These are phyloP conservation scores for Aphaenogaster floridana DNA, from an alignment of 1,140 invertebrate genomes.

Conservation along the genomic window DNA sequence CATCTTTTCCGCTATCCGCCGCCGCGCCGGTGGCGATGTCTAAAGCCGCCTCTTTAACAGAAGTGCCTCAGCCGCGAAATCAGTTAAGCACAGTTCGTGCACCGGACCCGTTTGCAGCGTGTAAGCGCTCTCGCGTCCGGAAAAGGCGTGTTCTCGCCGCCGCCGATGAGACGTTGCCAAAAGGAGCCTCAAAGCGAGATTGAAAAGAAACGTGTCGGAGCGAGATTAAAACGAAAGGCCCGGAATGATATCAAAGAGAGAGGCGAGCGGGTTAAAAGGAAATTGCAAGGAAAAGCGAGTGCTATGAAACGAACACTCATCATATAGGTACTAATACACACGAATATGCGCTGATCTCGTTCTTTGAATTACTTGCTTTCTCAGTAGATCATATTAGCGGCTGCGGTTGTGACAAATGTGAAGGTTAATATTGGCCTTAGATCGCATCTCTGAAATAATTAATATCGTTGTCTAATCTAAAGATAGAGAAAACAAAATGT, in stretches of 20 bases:
- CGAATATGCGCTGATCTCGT: background rate
- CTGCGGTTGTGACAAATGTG: background rate
- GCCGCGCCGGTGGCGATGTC: conserved; percentile 8
- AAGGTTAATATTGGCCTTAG: background rate
- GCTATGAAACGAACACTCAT: background rate
- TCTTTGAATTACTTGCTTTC: background rate
- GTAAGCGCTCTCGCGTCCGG: conserved; percentile 25
- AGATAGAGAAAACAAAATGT: background rate
- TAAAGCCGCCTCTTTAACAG: conserved; percentile 42
- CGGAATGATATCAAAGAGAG: background rate
- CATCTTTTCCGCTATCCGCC: conserved; percentile 43
- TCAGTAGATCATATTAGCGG: background rate
- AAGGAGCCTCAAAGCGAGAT: conserved; percentile 8
- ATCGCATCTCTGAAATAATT: background rate
- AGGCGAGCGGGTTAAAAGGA: background rate
- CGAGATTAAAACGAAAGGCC: conserved; percentile 25
- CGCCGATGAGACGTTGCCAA: conserved; percentile 22
- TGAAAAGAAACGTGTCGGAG: conserved; percentile 33
- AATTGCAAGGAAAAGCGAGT: background rate
- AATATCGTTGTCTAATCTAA: background rate
- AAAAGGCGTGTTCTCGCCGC: conserved; percentile 32
- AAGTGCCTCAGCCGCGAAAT: conserved; percentile 53
- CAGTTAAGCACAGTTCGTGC: conserved; percentile 53
- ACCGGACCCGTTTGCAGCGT: conserved; percentile 36
- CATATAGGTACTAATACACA: background rate